These are phyloP conservation scores for Rhombomys opimus DNA, from an alignment of 2,113 vertebrate species.

Conservation along the genomic window DNA sequence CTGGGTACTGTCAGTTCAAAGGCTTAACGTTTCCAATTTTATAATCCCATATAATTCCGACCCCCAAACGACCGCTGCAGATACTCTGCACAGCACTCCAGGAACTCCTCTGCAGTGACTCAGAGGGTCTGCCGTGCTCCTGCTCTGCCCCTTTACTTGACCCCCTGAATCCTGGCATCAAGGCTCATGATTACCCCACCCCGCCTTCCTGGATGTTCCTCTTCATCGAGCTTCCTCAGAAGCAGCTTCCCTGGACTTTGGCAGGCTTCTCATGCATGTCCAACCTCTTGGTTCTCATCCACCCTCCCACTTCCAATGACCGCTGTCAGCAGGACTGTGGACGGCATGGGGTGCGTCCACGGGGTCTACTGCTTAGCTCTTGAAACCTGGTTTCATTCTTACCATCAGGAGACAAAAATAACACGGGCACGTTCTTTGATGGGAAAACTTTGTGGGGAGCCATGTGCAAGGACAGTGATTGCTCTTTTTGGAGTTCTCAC, in stretches of 20 bases:
- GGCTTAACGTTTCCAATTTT: not conserved
- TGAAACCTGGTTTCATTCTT: not conserved
- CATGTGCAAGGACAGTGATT: not conserved
- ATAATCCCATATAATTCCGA: not conserved
- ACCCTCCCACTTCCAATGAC: not conserved
- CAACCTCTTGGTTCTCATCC: not conserved
- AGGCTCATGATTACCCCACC: not conserved
- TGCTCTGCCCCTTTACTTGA: not conserved
- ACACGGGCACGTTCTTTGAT: not conserved
- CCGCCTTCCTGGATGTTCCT: not conserved
- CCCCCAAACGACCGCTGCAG: not conserved
- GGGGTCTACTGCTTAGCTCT: not conserved
- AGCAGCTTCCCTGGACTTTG: not conserved
- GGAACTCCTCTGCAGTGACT: not conserved
- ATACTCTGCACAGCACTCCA: not conserved
- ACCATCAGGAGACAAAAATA: slow-evolving; percentile 2
- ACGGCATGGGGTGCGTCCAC: not conserved
- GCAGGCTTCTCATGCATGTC: not conserved
- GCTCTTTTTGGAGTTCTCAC: not conserved
- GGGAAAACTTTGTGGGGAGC: slow-evolving; percentile 13
- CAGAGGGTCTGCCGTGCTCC: not conserved
- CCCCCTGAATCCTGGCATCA: rapidly evolving
- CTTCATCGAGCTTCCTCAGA: not conserved
- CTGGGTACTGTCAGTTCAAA: not conserved
- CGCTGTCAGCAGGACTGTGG: too few species aligned